Evolutionary conservation across 2,888 invertebrate species (phyloP), one percentile per base, ranked within the genome.

Genomic region (Leuctra nigra): DNA sequence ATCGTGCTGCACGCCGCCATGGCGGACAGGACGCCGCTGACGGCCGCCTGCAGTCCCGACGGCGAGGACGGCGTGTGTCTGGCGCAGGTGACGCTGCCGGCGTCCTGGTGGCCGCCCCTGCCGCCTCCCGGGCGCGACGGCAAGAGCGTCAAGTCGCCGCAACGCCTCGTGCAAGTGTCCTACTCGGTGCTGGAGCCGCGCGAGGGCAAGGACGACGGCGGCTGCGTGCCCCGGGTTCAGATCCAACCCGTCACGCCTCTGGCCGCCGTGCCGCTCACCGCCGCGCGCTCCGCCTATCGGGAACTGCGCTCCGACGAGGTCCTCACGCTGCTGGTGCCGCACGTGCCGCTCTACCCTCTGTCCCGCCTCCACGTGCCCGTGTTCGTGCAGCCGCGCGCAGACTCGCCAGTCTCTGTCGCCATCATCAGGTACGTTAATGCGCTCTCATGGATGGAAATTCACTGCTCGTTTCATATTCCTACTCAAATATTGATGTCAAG

Each of bases 61-160:
- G 90, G 91, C 11, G 89, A 91, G 68, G 92, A 94, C 69, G 91
- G 93, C 1, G 94, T 93, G 1, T 96, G 95, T 69, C 79, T 96
- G 54, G 92, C 92, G 0, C 88, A 91, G 69, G 76, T 92, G 57
- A 87, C 90, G 1, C 81, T 96, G 35, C 96, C 95, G 0, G 85
- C 91, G 9, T 83, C 84, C 54, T 96, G 95, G 95, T 96, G 95
- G 94, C 83, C 86, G 18, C 83, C 88, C 1, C 69, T 84, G 56
- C 82, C 83, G 3, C 76, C 81, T 1, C 79, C 81, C 63, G 80
- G 81, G 9, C 75, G 58, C 33, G 54, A 59, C 54, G 76, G 75
- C 68, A 75, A 67, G 66, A 72, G 65, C 60, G 72, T 70, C 64
- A 78, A 81, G 70, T 79, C 83, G 48, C 86, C 90, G 16, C 88